phyloP scores from a whole-genome alignment of 2,888 invertebrate species.

The Heliconius ismenius region DNA sequence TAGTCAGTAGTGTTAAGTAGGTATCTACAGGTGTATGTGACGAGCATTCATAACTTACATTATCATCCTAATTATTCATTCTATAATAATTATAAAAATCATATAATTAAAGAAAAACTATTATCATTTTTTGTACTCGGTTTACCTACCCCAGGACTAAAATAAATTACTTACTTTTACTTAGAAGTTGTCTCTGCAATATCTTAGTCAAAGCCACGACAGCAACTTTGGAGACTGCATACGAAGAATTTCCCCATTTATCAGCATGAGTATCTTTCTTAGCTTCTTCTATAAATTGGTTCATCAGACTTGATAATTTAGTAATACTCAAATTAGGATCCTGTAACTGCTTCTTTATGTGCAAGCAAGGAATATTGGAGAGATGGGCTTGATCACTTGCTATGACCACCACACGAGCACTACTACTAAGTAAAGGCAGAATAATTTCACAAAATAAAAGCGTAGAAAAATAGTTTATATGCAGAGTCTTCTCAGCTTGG shows the following conservation, averaged over 20 bases:
- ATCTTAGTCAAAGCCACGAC: slow-evolving; percentile 84
- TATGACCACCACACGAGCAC: background rate
- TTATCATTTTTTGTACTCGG: too few species aligned
- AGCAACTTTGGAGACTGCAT: slow-evolving; percentile 86
- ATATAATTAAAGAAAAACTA: too few species aligned
- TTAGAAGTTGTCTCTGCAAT: slow-evolving; percentile 81
- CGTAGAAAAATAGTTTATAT: too few species aligned
- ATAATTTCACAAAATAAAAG: too few species aligned
- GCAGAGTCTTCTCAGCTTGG: too few species aligned
- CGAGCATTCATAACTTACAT: too few species aligned
- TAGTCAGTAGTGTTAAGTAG: too few species aligned
- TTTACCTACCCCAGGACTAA: too few species aligned
- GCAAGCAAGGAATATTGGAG: background rate
- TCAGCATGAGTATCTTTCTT: slow-evolving; percentile 3
- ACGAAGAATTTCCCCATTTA: slow-evolving; percentile 52
- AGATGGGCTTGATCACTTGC: background rate
- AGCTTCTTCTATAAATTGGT: background rate
- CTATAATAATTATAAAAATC: too few species aligned
- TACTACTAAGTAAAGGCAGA: background rate
- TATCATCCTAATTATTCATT: too few species aligned
- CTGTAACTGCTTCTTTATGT: background rate
- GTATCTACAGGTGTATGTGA: too few species aligned
- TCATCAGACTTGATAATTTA: background rate
- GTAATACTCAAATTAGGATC: background rate
- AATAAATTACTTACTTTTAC: background rate